A percentile compares a stretch with the other conserved stretches of the same genome.
Conservation (phyloP, 2,113 vertebrate genomes). For the Cepphus grylle region DNA sequence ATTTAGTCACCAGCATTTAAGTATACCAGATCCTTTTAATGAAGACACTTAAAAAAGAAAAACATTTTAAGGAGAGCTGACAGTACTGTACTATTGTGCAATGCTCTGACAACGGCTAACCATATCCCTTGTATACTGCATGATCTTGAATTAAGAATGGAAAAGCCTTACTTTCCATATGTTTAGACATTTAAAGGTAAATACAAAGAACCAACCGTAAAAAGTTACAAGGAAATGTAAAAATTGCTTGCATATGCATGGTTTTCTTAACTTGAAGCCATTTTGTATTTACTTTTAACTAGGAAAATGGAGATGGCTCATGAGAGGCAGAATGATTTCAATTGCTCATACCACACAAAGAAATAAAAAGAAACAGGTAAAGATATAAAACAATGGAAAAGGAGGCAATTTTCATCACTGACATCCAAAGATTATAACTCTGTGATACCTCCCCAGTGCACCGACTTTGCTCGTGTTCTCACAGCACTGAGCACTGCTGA, state of each 20-base stretch:
- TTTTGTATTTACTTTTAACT: neutral
- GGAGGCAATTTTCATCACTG: neutral
- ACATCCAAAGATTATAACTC: neutral
- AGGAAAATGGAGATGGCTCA: neutral
- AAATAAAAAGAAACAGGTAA: neutral
- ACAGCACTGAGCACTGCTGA: neutral
- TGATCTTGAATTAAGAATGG: slow-evolving; percentile 28
- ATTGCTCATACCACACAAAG: neutral
- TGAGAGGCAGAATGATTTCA: neutral
- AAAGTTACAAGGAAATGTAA: neutral
- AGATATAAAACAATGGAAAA: neutral
- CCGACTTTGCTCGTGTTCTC: neutral
- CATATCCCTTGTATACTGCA: neutral
- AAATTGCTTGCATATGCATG: neutral
- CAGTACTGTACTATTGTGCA: neutral
- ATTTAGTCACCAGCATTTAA: slow-evolving; percentile 6
- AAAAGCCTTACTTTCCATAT: neutral
- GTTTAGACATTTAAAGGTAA: slow-evolving; percentile 30
- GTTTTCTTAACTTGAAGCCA: neutral
- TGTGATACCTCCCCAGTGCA: neutral
- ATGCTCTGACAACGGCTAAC: neutral
- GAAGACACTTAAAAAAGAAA: neutral
- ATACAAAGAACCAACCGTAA: neutral
- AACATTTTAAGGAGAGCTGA: neutral
- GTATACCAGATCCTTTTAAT: neutral